phyloP scores from a whole-genome alignment of 2,888 invertebrate species.

The Nebria salina region DNA sequence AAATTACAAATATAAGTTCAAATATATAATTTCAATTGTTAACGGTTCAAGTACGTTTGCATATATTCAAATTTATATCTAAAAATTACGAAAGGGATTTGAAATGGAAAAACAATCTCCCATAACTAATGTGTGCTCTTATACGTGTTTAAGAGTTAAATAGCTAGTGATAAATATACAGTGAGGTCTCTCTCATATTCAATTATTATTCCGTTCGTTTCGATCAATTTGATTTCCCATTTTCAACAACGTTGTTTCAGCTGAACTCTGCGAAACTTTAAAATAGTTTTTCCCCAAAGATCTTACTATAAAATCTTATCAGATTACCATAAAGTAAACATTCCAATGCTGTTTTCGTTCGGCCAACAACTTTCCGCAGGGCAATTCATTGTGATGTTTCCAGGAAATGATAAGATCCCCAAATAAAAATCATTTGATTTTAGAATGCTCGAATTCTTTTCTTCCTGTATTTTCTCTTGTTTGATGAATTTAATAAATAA shows the following conservation, averaged over 20 bases:
- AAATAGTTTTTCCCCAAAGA: neutral
- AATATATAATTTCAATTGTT: no score
- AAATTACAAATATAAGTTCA: no score
- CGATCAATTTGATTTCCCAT: neutral
- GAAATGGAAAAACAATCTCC: neutral
- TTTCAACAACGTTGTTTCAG: constrained; percentile 1
- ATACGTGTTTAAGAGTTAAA: neutral
- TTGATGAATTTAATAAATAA: neutral
- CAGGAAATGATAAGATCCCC: neutral
- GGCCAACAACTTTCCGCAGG: neutral
- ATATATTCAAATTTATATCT: no score
- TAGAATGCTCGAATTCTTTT: neutral
- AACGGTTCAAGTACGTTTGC: no score
- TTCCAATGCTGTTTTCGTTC: constrained; percentile 1
- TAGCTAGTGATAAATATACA: neutral
- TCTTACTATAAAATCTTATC: constrained; percentile 1
- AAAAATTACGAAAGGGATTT: neutral
- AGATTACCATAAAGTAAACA: constrained; percentile 1
- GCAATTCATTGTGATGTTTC: constrained; percentile 1
- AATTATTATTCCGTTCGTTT: neutral
- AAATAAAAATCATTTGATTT: neutral
- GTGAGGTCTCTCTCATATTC: neutral
- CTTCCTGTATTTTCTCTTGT: neutral
- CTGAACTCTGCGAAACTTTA: neutral
- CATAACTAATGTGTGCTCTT: neutral